These are phyloP conservation scores for Sepioteuthis lessoniana DNA, from an alignment of 2,888 invertebrate genomes.

Conservation along the genomic window DNA sequence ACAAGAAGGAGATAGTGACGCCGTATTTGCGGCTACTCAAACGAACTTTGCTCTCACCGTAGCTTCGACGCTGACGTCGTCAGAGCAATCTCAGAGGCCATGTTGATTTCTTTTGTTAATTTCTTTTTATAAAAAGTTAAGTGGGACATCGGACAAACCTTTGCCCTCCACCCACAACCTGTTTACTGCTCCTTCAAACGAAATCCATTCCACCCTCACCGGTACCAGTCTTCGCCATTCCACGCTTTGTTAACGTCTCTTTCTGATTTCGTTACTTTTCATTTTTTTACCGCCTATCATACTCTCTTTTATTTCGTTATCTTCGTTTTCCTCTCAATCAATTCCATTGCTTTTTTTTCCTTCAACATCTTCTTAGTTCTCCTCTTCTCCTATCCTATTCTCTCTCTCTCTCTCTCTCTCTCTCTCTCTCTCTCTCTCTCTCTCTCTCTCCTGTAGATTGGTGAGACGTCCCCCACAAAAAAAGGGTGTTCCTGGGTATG, in stretches of 20 bases:
- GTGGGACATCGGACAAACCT: background rate
- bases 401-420: too few relatives aligned
- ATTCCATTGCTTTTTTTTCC: too few relatives aligned
- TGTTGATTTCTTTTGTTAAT: slow-evolving; percentile 16
- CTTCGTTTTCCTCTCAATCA: too few relatives aligned
- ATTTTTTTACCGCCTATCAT: background rate
- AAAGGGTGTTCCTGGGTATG: too few relatives aligned
- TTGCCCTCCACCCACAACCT: slow-evolving; percentile 2
- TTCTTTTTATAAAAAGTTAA: background rate
- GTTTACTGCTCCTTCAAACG: background rate
- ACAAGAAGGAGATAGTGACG: background rate
- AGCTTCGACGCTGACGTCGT: background rate
- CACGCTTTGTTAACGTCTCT: background rate
- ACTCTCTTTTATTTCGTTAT: background rate
- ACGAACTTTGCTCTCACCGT: background rate
- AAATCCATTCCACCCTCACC: background rate
- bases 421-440: too few relatives aligned
- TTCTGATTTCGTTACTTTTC: background rate
- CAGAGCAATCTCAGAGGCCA: background rate
- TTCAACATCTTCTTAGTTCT: too few relatives aligned
- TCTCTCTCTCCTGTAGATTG: too few relatives aligned
- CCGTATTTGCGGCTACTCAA: slow-evolving; percentile 12
- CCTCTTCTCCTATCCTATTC: too few relatives aligned
- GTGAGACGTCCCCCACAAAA: too few relatives aligned
- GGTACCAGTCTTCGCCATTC: background rate